Evolutionary conservation across 2,888 invertebrate species (phyloP), one percentile per base, ranked within the genome.

Genomic region (Lithophane leautieri): DNA sequence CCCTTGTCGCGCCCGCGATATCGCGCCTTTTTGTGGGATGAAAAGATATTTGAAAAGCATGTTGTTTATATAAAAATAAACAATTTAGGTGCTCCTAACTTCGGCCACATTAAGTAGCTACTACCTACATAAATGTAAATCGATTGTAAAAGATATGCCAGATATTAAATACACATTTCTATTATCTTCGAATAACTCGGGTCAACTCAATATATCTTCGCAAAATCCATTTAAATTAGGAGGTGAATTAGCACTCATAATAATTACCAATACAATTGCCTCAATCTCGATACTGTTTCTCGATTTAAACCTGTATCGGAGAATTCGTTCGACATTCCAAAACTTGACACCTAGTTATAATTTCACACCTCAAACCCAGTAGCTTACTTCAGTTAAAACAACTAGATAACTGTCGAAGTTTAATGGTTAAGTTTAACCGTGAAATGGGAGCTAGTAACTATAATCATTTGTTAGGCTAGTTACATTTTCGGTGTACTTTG

Each of bases 271-370:
- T 60, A 77, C 72, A 70, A 78, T 68, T 70, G 70, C 56, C 63
- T 47, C 50, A 63, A 78, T 87, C 72, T 80, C 72, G 72, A 85
- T 83, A 81, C 83, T 83, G 77, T 81, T 70, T 79, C 80, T 83
- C 54, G 73, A 79, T 68, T 73, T 19, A 65, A 86, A 87, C 86
- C 76, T 78, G 87, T 85, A 73, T 66, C 69, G 19, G 61, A 73
- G 80, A 81, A 86, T 86, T 86, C 50, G 68, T 67, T 73, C 76
- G 25, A 75, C 88, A 86, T 86, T 86, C 86, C 86, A 54, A 66
- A 67, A 61, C 52, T 61, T 76, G 76, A 73, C 73, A 77, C n/a
- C 70, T 52, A 58, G 73, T 78, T 82, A 82, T 83, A 74, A 83
- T 82, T 83, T 83, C 63, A 44, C 83, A 78, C 85, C 67, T 73